Percentiles rank a stretch among this genome's conserved stretches.
These are phyloP conservation scores for Lithobates sylvaticus DNA, from an alignment of 2,797 vertebrate species.

Conservation along the genomic window DNA sequence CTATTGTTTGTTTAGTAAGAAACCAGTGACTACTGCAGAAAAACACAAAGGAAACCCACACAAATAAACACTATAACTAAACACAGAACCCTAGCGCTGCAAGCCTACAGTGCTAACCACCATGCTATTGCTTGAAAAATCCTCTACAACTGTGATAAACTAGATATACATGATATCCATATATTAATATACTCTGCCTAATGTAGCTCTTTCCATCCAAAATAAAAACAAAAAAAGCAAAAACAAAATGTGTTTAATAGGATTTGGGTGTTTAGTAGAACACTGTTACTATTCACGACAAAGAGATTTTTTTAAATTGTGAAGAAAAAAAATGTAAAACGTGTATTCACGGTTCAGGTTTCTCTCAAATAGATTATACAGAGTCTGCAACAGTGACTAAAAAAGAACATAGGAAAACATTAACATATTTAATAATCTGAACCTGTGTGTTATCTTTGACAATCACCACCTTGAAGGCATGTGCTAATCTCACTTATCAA, in stretches of 20 bases:
- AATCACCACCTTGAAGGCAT: slow-evolving; percentile 24
- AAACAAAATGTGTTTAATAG: background rate
- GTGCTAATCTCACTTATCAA: slow-evolving; percentile 50
- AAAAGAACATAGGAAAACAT: slow-evolving; percentile 22
- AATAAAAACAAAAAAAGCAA: too few species aligned
- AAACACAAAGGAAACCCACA: too few species aligned
- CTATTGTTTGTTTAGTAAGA: too few species aligned
- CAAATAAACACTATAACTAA: too few species aligned
- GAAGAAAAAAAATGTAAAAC: slow-evolving; percentile 6
- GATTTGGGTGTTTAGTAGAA: background rate
- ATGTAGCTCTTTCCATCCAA: background rate
- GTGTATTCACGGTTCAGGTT: slow-evolving; percentile 13
- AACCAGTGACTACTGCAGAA: too few species aligned
- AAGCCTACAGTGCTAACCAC: too few species aligned
- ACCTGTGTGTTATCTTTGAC: slow-evolving; percentile 29
- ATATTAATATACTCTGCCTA: background rate
- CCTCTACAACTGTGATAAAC: background rate
- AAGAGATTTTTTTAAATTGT: slow-evolving; percentile 6
- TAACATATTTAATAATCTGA: slow-evolving; percentile 24
- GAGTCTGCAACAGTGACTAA: slow-evolving; percentile 14
- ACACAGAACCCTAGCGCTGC: too few species aligned
- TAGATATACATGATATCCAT: background rate
- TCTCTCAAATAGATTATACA: slow-evolving; percentile 16
- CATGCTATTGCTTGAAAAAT: too few species aligned
- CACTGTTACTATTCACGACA: background rate